Percentiles rank a stretch among this genome's conserved stretches.
Conservation (phyloP, 30 jellyfish, hydroid and myxozoan genomes). For the Hydractinia echinata region DNA sequence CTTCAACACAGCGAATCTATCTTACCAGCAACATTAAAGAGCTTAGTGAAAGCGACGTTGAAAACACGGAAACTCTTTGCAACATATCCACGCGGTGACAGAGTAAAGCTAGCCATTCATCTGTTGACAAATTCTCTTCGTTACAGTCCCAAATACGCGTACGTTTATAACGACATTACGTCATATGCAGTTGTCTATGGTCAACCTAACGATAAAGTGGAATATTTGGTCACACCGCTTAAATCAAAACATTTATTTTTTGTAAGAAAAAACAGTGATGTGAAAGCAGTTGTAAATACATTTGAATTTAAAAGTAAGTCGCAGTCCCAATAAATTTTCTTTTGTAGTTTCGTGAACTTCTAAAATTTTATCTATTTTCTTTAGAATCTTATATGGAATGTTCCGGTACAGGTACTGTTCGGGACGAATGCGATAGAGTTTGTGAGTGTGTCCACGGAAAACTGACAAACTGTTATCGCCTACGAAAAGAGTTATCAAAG, state of each 20-base stretch:
- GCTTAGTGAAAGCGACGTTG: background rate
- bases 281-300: background rate
- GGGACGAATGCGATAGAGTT: background rate
- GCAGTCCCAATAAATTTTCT: background rate
- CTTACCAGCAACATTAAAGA: no score
- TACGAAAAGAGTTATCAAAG: constrained; percentile 5
- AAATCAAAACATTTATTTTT: background rate
- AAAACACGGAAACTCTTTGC: background rate
- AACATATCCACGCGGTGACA: background rate
- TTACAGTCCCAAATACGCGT: background rate
- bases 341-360: background rate
- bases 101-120: background rate
- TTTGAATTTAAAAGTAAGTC: background rate
- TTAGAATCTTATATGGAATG: constrained; percentile 1
- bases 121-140: background rate
- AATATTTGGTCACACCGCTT: background rate
- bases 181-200: constrained; percentile 17
- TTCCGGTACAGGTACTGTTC: background rate
- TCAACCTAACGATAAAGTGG: background rate
- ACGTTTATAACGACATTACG: background rate
- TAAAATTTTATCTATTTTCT: background rate
- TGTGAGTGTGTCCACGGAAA: background rate
- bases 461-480: background rate
- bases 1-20: no score
- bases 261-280: background rate